phyloP scores from a whole-genome alignment of 2,797 vertebrate species.

The Aldrovandia affinis region DNA sequence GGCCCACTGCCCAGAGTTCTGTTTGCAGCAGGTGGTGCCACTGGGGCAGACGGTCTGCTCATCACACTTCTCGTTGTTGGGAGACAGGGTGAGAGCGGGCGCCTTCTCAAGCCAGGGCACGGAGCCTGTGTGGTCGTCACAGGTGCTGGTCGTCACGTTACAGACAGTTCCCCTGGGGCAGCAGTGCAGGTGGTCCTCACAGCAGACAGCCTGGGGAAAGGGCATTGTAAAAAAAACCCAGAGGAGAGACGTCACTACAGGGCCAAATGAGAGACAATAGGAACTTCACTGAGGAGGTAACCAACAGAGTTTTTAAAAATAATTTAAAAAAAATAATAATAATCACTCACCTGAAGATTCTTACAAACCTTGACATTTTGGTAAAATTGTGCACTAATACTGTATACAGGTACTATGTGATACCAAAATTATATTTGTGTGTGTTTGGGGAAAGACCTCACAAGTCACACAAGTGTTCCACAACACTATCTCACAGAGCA shows the following conservation, averaged over 20 bases:
- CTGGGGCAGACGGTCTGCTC: conserved; percentile 51
- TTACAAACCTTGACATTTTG: too few relatives aligned
- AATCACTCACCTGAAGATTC: too few relatives aligned
- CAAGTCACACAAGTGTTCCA: too few relatives aligned
- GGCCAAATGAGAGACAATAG: background rate
- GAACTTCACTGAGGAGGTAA: background rate
- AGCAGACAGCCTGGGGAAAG: conserved; percentile 78
- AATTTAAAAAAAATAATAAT: too few relatives aligned
- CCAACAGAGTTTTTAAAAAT: background rate
- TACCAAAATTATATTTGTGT: too few relatives aligned
- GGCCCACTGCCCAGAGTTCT: conserved; percentile 58
- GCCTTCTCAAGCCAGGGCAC: conserved; percentile 59
- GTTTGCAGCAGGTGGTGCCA: conserved; percentile 65
- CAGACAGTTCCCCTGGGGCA: conserved; percentile 74
- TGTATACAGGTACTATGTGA: too few relatives aligned
- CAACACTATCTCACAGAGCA: too few relatives aligned
- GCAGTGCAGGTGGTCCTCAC: conserved; percentile 74
- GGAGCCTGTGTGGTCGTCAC: conserved; percentile 44
- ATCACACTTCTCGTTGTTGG: conserved; percentile 53
- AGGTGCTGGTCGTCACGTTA: conserved; percentile 54
- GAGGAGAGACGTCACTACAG: background rate
- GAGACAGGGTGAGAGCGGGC: conserved; percentile 29
- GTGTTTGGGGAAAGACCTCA: too few relatives aligned
- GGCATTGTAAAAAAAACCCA: background rate
- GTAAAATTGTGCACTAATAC: too few relatives aligned